phyloP scores from a whole-genome alignment of 2,113 vertebrate species.

The Oplegnathus fasciatus region DNA sequence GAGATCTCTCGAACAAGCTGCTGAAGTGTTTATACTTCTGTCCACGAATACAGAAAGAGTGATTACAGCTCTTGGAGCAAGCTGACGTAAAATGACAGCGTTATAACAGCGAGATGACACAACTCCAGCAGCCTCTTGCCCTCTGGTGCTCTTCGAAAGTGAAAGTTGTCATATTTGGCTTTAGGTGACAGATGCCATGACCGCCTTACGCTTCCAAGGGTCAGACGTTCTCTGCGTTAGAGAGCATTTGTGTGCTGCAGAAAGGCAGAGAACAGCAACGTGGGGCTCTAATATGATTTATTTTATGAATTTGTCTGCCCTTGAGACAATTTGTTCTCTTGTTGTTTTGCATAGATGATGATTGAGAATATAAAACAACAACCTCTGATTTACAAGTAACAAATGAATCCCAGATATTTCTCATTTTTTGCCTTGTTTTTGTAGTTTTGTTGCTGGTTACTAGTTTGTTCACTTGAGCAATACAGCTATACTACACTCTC shows the following conservation, averaged over 20 bases:
- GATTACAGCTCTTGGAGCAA: conserved; percentile 33
- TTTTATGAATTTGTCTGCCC: neutral
- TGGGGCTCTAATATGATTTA: neutral
- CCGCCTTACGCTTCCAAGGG: neutral
- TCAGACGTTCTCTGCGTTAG: conserved; percentile 12
- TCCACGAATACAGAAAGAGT: conserved; percentile 26
- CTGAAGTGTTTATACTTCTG: conserved; percentile 58
- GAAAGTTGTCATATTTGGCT: conserved; percentile 36
- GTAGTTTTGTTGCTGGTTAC: neutral
- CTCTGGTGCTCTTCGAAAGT: conserved; percentile 27
- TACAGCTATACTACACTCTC: neutral
- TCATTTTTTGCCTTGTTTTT: neutral
- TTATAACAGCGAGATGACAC: conserved; percentile 50
- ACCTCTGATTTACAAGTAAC: conserved; percentile 21
- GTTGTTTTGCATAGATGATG: neutral
- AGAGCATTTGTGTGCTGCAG: conserved; percentile 10
- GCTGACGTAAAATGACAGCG: conserved; percentile 47
- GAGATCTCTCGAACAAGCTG: conserved; percentile 1
- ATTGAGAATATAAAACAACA: conserved; percentile 18
- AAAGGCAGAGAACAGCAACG: neutral
- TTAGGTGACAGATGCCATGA: conserved; percentile 28
- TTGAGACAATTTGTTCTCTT: conserved; percentile 3
- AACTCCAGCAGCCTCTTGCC: conserved; percentile 31
- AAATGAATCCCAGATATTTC: conserved; percentile 31
- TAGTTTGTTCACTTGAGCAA: neutral